phyloP scores from a whole-genome alignment of 2,113 vertebrate species.

The Sphyrna mokarran region DNA sequence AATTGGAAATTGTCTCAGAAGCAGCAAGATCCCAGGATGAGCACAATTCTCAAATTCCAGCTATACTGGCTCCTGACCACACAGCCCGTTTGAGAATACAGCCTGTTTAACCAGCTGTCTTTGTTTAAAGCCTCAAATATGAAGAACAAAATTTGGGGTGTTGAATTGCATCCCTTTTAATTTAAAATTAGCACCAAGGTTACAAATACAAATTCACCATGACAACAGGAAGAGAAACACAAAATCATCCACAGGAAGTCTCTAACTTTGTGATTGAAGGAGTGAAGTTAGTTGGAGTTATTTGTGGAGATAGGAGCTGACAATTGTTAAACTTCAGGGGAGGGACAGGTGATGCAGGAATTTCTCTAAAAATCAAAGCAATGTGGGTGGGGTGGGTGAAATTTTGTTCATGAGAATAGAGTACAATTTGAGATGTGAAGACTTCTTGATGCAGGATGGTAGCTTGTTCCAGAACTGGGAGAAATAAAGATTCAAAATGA shows the following conservation, averaged over 20 bases:
- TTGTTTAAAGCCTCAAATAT: neutral
- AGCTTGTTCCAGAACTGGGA: too few species aligned
- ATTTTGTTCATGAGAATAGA: neutral
- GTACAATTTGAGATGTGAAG: neutral
- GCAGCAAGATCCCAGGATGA: too few species aligned
- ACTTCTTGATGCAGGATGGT: neutral
- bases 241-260: neutral
- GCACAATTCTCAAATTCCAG: too few species aligned
- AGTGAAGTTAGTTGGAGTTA: neutral
- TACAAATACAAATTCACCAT: neutral
- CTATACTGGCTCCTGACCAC: too few species aligned
- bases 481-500: too few species aligned
- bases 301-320: neutral
- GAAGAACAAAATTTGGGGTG: neutral
- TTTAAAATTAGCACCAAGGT: neutral
- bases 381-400: neutral
- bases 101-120: neutral
- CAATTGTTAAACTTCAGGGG: neutral
- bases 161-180: neutral
- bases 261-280: neutral
- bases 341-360: too few species aligned
- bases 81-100: too few species aligned
- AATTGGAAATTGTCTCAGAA: too few species aligned
- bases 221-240: neutral
- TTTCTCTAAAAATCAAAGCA: neutral